These are phyloP conservation scores for Toxotes jaculatrix DNA, from an alignment of 2,113 vertebrate genomes.

Conservation along the genomic window DNA sequence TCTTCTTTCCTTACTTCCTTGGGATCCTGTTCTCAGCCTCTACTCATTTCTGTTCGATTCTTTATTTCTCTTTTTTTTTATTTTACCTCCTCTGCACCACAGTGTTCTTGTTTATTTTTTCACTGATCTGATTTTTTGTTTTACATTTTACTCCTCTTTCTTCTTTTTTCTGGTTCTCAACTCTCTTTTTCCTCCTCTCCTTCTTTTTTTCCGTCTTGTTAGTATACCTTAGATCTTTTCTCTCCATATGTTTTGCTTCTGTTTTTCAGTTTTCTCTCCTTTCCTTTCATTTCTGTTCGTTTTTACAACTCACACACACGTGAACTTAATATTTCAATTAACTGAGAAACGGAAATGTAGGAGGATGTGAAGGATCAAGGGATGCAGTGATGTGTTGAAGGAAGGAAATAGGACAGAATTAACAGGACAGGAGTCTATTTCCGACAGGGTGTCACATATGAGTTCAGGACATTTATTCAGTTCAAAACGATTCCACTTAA, in stretches of 20 bases:
- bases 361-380: conserved; percentile 3
- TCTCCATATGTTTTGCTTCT: not conserved
- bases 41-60: not conserved
- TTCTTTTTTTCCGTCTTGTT: not conserved
- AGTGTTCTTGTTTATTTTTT: not conserved
- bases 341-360: not conserved
- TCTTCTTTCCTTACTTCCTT: conserved; percentile 24
- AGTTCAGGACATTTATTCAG: conserved; percentile 66
- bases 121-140: not conserved
- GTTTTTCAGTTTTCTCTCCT: not conserved
- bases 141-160: not conserved
- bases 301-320: not conserved
- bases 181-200: not conserved
- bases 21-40: conserved; percentile 15
- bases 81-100: not conserved
- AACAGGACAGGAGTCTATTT: conserved; percentile 64
- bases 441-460: conserved; percentile 57
- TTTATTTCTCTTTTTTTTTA: accelerated
- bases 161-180: not conserved
- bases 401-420: conserved; percentile 62
- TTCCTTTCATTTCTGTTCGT: not conserved
- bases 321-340: conserved; percentile 2
- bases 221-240: not conserved
- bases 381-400: conserved; percentile 32
- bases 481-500: conserved; percentile 12